Conservation (phyloP, 2,113 vertebrate species). For the Labeo catla region DNA sequence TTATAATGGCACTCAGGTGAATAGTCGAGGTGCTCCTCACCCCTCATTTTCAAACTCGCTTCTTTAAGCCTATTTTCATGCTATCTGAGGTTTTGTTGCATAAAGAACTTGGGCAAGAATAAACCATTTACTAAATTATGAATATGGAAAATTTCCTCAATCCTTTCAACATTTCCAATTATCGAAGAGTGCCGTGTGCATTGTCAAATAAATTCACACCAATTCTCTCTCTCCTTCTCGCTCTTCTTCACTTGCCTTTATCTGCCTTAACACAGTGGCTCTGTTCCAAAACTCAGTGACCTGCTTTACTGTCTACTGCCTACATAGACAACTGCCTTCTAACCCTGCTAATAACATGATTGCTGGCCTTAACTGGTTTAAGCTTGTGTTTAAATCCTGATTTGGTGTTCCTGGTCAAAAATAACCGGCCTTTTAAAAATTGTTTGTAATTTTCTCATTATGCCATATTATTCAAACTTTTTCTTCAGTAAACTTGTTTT, state of each 20-base stretch:
- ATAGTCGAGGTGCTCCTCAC: conserved; percentile 43
- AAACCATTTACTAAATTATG: conserved; percentile 77
- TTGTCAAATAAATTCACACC: conserved; percentile 68
- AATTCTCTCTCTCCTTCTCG: conserved; percentile 34
- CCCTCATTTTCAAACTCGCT: conserved; percentile 64
- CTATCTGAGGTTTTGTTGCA: conserved; percentile 70
- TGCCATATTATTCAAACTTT: not conserved
- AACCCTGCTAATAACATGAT: not conserved
- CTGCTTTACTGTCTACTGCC: not conserved
- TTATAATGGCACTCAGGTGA: conserved; percentile 55
- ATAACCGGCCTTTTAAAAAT: not conserved
- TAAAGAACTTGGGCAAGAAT: conserved; percentile 71
- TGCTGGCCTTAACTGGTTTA: not conserved
- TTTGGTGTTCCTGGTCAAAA: not conserved
- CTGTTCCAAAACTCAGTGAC: conserved; percentile 2
- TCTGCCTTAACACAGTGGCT: not conserved
- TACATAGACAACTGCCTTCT: not conserved
- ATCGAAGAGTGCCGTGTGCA: conserved; percentile 70
- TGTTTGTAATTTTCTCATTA: not conserved
- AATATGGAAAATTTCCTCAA: conserved; percentile 73
- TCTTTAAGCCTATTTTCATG: conserved; percentile 72
- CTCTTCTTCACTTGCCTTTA: conserved; percentile 12
- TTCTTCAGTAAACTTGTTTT: not conserved
- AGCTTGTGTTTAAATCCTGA: not conserved
- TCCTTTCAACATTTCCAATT: conserved; percentile 71